Evolutionary conservation across 2,113 vertebrate genomes (phyloP).

Genomic region (Redunca redunca): DNA sequence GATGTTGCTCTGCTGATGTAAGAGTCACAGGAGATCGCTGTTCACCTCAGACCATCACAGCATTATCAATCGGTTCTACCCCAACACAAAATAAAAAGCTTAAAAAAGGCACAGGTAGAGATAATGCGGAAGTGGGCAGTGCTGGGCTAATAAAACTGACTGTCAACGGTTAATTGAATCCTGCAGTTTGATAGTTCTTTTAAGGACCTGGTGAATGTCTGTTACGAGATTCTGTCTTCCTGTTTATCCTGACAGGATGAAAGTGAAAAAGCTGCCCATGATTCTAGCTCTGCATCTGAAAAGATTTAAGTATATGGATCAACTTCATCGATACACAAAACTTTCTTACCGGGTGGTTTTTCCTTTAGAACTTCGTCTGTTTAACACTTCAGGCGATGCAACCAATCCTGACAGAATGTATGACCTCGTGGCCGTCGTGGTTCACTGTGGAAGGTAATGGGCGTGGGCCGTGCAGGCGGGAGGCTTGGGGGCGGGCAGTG

Average conservation of each 20-base stretch:
- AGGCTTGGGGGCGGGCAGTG: accelerated
- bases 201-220: not conserved
- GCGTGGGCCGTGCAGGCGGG: accelerated
- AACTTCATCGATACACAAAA: slow-evolving; percentile 89
- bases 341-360: slow-evolving; percentile 89
- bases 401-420: slow-evolving; percentile 90
- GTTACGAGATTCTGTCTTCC: slow-evolving; percentile 15
- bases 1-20: not conserved
- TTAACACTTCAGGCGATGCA: slow-evolving; percentile 89
- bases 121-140: not conserved
- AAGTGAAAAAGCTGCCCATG: slow-evolving; percentile 90
- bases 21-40: not conserved
- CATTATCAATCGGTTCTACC: not conserved
- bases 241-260: slow-evolving; percentile 81
- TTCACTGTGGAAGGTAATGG: slow-evolving; percentile 88
- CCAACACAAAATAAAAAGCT: not conserved
- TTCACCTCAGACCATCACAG: not conserved
- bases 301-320: slow-evolving; percentile 91
- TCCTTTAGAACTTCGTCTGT: slow-evolving; percentile 88
- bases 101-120: not conserved
- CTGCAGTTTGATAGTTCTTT: not conserved
- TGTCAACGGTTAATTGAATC: not conserved
- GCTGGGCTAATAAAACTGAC: not conserved
- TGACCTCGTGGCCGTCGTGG: slow-evolving; percentile 88
- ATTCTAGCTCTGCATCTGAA: slow-evolving; percentile 89